Evolutionary conservation across 2,888 invertebrate species (phyloP).

Genomic region (Cyclophora punctaria): DNA sequence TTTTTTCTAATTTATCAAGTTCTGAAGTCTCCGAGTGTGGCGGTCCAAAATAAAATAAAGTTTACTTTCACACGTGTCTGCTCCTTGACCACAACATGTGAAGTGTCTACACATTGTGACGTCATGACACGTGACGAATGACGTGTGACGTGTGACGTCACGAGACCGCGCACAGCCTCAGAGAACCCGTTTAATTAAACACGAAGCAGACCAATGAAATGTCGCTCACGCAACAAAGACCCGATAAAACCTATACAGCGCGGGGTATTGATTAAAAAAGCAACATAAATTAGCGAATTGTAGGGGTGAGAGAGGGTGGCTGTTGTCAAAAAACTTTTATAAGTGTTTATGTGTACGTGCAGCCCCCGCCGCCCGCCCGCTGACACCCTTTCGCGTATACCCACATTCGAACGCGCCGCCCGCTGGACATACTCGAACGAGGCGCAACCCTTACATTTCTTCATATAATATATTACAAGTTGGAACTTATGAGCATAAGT

Average conservation of each 20-base stretch:
- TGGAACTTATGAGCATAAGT: too few relatives aligned
- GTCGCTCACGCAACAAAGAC: conserved; percentile 2
- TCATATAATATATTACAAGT: too few relatives aligned
- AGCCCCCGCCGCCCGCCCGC: conserved; percentile 27
- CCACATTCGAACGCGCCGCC: conserved; percentile 61
- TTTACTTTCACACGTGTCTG: too few relatives aligned
- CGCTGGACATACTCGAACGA: conserved; percentile 25
- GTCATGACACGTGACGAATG: too few relatives aligned
- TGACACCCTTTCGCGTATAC: conserved; percentile 74
- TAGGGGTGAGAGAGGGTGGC: conserved; percentile 48
- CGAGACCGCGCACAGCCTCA: background rate
- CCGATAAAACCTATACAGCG: conserved; percentile 54
- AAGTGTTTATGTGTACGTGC: conserved; percentile 72
- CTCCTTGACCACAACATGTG: too few relatives aligned
- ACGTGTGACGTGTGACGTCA: too few relatives aligned
- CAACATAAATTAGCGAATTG: conserved; percentile 75
- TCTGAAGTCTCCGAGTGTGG: too few relatives aligned
- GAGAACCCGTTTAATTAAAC: background rate
- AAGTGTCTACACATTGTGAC: too few relatives aligned
- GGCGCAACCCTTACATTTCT: background rate
- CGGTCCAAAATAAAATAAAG: too few relatives aligned
- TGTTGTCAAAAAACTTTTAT: conserved; percentile 76
- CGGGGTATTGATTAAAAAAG: conserved; percentile 73
- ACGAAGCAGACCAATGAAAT: background rate
- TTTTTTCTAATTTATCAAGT: too few relatives aligned